phyloP scores from a whole-genome alignment of 1,140 invertebrate species.

The Tetramorium parvispinum region DNA sequence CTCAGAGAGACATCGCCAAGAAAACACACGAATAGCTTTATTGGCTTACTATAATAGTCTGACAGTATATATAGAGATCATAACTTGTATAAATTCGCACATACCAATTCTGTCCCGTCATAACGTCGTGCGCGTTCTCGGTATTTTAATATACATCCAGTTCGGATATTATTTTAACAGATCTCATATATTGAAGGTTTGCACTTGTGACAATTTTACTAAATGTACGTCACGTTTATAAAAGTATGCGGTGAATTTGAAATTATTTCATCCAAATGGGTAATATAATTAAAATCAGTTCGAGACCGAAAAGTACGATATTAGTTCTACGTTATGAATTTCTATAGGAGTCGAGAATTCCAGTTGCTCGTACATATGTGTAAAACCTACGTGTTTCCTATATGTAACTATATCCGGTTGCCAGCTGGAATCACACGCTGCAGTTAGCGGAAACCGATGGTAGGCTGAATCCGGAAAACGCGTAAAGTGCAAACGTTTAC shows the following conservation, averaged over 20 bases:
- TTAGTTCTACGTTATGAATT: slow-evolving; percentile 24
- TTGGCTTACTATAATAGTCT: no score
- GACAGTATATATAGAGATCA: no score
- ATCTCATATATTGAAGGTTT: background rate
- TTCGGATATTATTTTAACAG: background rate
- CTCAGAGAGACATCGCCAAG: background rate
- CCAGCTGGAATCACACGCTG: slow-evolving; percentile 23
- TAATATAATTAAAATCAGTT: background rate
- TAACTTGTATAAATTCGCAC: no score
- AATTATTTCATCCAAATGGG: background rate
- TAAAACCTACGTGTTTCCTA: slow-evolving; percentile 11
- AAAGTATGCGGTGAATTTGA: background rate
- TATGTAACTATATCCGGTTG: slow-evolving; percentile 29
- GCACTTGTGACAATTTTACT: background rate
- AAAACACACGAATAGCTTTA: no score
- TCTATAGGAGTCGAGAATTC: background rate
- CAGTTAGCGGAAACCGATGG: slow-evolving; percentile 41
- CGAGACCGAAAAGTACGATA: background rate
- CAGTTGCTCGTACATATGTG: background rate
- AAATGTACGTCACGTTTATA: background rate
- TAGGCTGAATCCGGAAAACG: slow-evolving; percentile 22
- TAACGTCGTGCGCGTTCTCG: background rate
- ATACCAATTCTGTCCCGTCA: background rate
- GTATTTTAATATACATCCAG: background rate
- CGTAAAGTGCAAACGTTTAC: slow-evolving; percentile 46